A percentile compares a stretch with the other conserved stretches of the same genome.
Evolutionary conservation across 1,140 invertebrate species (phyloP).

Genomic region (Aphaenogaster ashmeadi): DNA sequence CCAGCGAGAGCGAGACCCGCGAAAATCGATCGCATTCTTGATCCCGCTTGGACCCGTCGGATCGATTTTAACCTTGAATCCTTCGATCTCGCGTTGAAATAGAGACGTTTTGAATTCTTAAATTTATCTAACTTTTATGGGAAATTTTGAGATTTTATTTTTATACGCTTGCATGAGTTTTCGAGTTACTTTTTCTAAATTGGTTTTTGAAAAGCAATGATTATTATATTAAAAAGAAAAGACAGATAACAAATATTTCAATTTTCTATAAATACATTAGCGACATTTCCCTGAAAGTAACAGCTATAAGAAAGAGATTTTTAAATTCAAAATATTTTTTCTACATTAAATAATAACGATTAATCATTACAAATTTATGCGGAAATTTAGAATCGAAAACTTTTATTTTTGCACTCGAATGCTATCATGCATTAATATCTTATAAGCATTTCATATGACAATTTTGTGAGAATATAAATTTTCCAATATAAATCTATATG

Average conservation of each 20-base stretch:
- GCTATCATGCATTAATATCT: neutral
- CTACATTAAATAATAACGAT: neutral
- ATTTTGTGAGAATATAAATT: neutral
- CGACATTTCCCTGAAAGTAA: neutral
- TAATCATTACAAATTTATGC: neutral
- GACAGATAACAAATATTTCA: neutral
- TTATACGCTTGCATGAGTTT: neutral
- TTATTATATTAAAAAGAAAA: neutral
- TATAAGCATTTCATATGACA: neutral
- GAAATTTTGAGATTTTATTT: neutral
- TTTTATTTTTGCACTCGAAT: neutral
- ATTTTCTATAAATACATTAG: neutral
- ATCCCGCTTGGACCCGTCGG: slow-evolving; percentile 33
- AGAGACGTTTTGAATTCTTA: neutral
- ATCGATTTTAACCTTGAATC: slow-evolving; percentile 15
- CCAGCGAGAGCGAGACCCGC: slow-evolving; percentile 11
- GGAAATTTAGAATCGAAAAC: neutral
- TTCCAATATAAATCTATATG: neutral
- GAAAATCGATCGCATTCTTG: slow-evolving; percentile 65
- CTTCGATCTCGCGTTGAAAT: neutral
- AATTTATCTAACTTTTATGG: neutral
- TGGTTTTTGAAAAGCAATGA: neutral
- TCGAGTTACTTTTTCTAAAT: neutral
- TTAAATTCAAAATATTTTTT: neutral
- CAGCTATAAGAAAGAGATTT: neutral